Evolutionary conservation across 2,113 vertebrate species (phyloP).

Genomic region (Halcyon malimbica): DNA sequence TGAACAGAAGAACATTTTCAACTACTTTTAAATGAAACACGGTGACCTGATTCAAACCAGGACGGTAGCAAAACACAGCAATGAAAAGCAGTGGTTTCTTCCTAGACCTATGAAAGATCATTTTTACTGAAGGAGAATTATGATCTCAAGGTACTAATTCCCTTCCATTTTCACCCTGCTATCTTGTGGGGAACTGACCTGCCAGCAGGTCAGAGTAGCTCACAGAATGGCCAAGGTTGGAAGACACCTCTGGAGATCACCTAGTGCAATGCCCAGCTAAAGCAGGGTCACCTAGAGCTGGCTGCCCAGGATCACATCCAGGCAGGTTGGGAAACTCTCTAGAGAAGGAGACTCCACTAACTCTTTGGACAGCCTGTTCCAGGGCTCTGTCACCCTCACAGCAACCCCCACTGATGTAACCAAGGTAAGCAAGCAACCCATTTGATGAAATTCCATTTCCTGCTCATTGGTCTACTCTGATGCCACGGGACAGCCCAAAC

Average conservation of each 20-base stretch:
- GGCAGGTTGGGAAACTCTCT: too few species aligned
- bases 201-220: background rate
- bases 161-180: background rate
- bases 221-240: too few species aligned
- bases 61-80: fast-evolving
- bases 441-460: background rate
- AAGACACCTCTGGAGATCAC: too few species aligned
- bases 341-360: too few species aligned
- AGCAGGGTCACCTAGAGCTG: too few species aligned
- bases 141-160: background rate
- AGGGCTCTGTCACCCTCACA: background rate
- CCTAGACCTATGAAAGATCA: background rate
- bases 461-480: background rate
- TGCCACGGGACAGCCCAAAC: background rate
- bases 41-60: background rate
- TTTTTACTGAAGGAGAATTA: background rate
- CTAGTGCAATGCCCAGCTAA: too few species aligned
- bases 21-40: background rate
- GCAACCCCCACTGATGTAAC: fast-evolving
- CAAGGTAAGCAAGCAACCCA: background rate
- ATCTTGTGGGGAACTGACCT: background rate
- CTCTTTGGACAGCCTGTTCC: too few species aligned
- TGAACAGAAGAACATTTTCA: background rate
- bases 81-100: background rate
- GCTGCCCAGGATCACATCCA: too few species aligned